Evolutionary conservation across 1,140 invertebrate species (phyloP).

Genomic region (Drosophila prosaltans): DNA sequence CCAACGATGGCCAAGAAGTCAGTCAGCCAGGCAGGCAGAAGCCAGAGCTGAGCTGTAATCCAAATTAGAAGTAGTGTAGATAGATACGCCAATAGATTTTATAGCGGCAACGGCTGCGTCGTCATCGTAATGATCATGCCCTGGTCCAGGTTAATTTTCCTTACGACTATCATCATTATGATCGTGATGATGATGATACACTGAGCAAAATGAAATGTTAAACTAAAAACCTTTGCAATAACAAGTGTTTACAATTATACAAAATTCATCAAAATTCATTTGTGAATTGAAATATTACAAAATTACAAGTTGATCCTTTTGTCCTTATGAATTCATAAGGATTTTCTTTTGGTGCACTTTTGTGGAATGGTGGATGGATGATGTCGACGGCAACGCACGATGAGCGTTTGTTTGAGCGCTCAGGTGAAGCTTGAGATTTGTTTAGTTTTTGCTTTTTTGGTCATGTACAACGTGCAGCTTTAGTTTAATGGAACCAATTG

Average conservation of each 20-base stretch:
- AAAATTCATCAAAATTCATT: too few relatives aligned
- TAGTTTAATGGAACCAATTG: slow-evolving; percentile 82
- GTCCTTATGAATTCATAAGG: too few relatives aligned
- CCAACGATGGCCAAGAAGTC: slow-evolving; percentile 6
- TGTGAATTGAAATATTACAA: too few relatives aligned
- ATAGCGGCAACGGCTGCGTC: slow-evolving; percentile 67
- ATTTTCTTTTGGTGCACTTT: not conserved
- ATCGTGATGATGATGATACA: slow-evolving; percentile 68
- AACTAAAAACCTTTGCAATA: too few relatives aligned
- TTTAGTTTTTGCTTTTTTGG: slow-evolving; percentile 3
- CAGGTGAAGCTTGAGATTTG: slow-evolving; percentile 2
- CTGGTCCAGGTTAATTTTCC: slow-evolving; percentile 76
- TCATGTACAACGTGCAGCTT: slow-evolving; percentile 69
- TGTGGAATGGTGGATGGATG: slow-evolving; percentile 9
- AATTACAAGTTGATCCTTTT: too few relatives aligned
- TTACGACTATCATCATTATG: slow-evolving; percentile 63
- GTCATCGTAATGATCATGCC: slow-evolving; percentile 70
- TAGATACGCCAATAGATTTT: slow-evolving; percentile 82
- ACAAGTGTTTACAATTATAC: too few relatives aligned
- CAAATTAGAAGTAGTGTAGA: slow-evolving; percentile 82
- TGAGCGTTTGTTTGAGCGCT: slow-evolving; percentile 10
- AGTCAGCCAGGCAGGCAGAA: not conserved
- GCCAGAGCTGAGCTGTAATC: slow-evolving; percentile 37
- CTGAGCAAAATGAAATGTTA: not conserved
- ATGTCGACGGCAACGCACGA: slow-evolving; percentile 19